Percentiles rank a stretch among this genome's conserved stretches.
Conservation (phyloP, 2,888 invertebrate species). For the Agrochola circellaris region DNA sequence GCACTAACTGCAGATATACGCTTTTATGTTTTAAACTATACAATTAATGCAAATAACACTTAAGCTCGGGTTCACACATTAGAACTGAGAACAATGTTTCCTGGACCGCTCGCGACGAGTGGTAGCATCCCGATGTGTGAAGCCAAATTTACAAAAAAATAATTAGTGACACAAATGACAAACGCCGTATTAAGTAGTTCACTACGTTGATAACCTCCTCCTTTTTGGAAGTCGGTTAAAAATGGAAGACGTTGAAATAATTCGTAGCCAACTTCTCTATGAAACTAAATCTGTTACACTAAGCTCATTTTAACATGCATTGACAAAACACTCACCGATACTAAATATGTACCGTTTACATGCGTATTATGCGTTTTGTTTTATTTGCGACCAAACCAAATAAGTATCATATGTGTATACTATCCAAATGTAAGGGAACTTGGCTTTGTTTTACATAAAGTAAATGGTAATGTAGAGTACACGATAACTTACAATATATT, state of each 20-base stretch:
- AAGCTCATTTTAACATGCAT: slow-evolving; percentile 79
- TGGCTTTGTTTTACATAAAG: slow-evolving; percentile 54
- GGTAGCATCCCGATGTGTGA: slow-evolving; percentile 33
- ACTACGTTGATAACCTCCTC: slow-evolving; percentile 70
- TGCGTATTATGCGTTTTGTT: no score
- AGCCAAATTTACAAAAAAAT: slow-evolving; percentile 51
- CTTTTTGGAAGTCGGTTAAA: slow-evolving; percentile 38
- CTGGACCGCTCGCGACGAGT: background rate
- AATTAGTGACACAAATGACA: slow-evolving; percentile 61
- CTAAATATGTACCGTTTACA: slow-evolving; percentile 42
- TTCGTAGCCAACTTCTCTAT: slow-evolving; percentile 89
- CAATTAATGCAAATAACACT: slow-evolving; percentile 72
- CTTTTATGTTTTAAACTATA: slow-evolving; percentile 75
- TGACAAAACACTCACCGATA: slow-evolving; percentile 66
- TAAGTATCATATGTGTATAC: slow-evolving; percentile 49
- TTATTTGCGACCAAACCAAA: slow-evolving; percentile 59
- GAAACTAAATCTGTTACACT: slow-evolving; percentile 80
- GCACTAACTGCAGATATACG: slow-evolving; percentile 82
- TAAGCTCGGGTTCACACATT: slow-evolving; percentile 60
- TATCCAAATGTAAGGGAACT: slow-evolving; percentile 61
- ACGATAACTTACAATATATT: slow-evolving; percentile 66
- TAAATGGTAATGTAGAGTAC: slow-evolving; percentile 66
- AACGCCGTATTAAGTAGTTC: slow-evolving; percentile 55
- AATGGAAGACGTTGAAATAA: slow-evolving; percentile 90
- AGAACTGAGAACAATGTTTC: slow-evolving; percentile 9